Conservation (phyloP, 2,888 invertebrate genomes). For the Idaea biselata region DNA sequence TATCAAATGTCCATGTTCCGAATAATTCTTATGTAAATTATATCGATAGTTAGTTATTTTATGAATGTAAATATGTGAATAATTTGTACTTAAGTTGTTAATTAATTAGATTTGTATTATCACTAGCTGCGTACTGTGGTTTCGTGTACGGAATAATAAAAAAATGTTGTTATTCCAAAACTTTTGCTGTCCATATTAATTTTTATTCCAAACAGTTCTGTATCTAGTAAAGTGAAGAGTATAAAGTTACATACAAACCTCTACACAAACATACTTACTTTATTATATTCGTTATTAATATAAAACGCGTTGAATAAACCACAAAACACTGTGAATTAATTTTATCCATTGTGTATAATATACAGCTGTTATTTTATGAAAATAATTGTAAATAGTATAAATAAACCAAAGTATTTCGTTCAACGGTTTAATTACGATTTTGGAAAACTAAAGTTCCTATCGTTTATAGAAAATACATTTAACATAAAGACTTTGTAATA, state of each 20-base stretch:
- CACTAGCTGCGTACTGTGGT: background rate
- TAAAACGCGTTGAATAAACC: background rate
- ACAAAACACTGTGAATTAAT: background rate
- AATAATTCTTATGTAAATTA: slow-evolving; percentile 61
- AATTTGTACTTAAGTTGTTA: slow-evolving; percentile 50
- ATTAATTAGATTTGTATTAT: slow-evolving; percentile 46
- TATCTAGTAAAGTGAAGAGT: too few species aligned
- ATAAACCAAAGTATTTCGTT: slow-evolving; percentile 61
- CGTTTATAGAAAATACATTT: slow-evolving; percentile 18
- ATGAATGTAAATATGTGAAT: slow-evolving; percentile 69
- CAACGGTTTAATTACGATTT: slow-evolving; percentile 39
- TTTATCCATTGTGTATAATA: background rate
- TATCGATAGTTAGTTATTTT: slow-evolving; percentile 61
- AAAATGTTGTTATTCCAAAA: too few species aligned
- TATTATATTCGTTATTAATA: background rate
- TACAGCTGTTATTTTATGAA: slow-evolving; percentile 7
- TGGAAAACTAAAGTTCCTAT: slow-evolving; percentile 62
- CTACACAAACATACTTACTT: too few species aligned
- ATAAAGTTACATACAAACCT: too few species aligned
- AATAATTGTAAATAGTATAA: slow-evolving; percentile 21
- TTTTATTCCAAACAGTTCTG: too few species aligned
- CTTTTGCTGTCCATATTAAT: too few species aligned
- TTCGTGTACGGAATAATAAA: too few species aligned
- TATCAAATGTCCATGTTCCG: slow-evolving; percentile 61
- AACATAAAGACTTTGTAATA: background rate